Base-by-base conservation (phyloP, 2,797 vertebrate genomes). In the Chelidonichthys spinosus region DNA sequence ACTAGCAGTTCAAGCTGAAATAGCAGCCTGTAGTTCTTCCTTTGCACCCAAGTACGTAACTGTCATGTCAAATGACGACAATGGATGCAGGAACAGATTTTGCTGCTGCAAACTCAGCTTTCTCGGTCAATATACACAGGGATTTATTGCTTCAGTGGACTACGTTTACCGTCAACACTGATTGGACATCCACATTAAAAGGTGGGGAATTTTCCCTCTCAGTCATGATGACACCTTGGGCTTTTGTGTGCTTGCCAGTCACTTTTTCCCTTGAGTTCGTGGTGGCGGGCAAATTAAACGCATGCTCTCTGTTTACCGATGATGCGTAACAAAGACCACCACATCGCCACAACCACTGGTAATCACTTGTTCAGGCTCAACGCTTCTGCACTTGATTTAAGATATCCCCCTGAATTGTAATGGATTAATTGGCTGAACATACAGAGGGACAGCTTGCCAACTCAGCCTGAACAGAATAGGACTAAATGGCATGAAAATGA, bases 401-500 rank as follows among this genome's bases (percentile, higher is more conserved):
- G 82, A 87, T 85, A 85, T 84, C 79, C 76, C 53, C 46, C 68
- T 80, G 82, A 87, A 88, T 87, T 89, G 72, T 80, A 81, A 88
- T 88, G 84, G 83, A 82, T 89, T 90, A 89, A 90, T 90, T 89
- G 87, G 86, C 87, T 87, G 83, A 79, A 76, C 84, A 78, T 88
- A 87, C 81, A 78, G 76, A 72, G 44, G 50, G 77, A 83, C 70
- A 70, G 74, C 81, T 54, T 77, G 72, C 74, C 82, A 82, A 65
- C 74, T 90, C 74, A 61, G 61, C 56, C 79, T 69, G 78, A 87
- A 80, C 18, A 44, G 42, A 74, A 64, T 59, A 49, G 54, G 69
- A 67, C 63, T 83, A 67, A 84, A 75, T 15, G 5, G 79, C 52
- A 78, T 77, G 47, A 71, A 89, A 86, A 88, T 85, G 70, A 87